Evolutionary conservation across 1,140 invertebrate genomes (phyloP), one percentile per base, ranked within the genome.

Genomic region (Lordiphosa stackelbergi): DNA sequence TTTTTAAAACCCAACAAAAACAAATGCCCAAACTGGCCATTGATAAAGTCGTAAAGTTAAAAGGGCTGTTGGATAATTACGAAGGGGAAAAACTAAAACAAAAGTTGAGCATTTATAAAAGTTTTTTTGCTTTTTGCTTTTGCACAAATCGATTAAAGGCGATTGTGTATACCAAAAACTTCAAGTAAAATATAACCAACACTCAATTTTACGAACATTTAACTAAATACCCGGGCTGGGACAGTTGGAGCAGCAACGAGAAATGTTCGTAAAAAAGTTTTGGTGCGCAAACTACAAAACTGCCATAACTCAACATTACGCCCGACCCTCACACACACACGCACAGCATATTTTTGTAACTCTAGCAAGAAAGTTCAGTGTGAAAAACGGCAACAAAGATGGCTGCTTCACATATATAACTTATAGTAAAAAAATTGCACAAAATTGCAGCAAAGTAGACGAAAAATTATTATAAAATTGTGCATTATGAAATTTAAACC

Each of bases 221-320:
- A 81, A 83, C 75, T 83, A 81, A 81, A 81, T 83, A 81, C 77
- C 51, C 53, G 28, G 42, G 34, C 59, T 35, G 28, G 19, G 58
- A 12, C 24, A 12, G 11, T 22, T 41, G 5, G 41, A 28, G 31
- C 53, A 63, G 41, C 59, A 46, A 63, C 35, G 48, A 59, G 60
- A 66, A 56, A 63, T 19, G 72, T 75, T 66, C 71, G 57, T 75
- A 72, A 83, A 79, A 73, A 81, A 69, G 57, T 61, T 74, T 73
- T 59, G 42, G 42, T 57, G 55, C 68, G 42, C 65, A 83, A 81
- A 81, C 75, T 81, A 83, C 75, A 81, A 83, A 83, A 84, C 78
- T 83, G 72, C 78, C 72, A 83, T 83, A 84, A 84, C 78, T 83
- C 78, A 83, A 84, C 77, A 83, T 83, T 83, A 83, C 75, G 63